Base-by-base conservation (phyloP, 2,113 vertebrate genomes). In the Crypturellus undulatus region DNA sequence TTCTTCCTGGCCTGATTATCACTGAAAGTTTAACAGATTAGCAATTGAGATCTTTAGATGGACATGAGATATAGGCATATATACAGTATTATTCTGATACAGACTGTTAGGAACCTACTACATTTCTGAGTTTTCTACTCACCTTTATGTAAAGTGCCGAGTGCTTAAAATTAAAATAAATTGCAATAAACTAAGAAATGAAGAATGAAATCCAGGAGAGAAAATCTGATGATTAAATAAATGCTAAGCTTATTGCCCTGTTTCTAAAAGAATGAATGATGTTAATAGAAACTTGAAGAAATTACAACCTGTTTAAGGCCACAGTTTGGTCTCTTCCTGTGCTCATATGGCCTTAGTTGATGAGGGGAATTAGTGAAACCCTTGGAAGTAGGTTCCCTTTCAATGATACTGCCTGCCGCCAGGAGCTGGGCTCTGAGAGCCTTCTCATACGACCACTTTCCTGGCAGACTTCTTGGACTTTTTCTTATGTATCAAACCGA, bases 401-500 rank as follows among this genome's bases (percentile, higher is more conserved):
- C 56, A 73, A 75, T 52, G 28, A 34, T 21, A 45, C 69, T 81
- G 32, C 45, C 56, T 2, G 18, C 21, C 80, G 30, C 34, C 25
- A 68, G 63, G 60, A 81, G 26, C 56, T 84, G 69, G 45, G 56
- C 43, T 90, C 59, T 88, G 64, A 80, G 38, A 28, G 28, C 26
- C 83, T 54, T 79, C 77, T 90, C 68, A 79, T 81, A 78, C 7
- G 73, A 75, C 93, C 78, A 84, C 42, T 92, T 94, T 77, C 80
- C 91, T 89, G 65, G 51, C 73, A 92, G 91, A 80, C 65, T 89
- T 71, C 73, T 67, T 81, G 45, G 45, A 60, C 64, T 86, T 90
- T 86, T 80, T 92, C 65, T 78, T 45, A 51, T 25, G 59, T 91
- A 89, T 96, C 87, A 94, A 96, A 94, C 80, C 79, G 89, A 91